Evolutionary conservation across 2,113 vertebrate species (phyloP), one percentile per base, ranked within the genome.

Genomic region (Panthera leo): DNA sequence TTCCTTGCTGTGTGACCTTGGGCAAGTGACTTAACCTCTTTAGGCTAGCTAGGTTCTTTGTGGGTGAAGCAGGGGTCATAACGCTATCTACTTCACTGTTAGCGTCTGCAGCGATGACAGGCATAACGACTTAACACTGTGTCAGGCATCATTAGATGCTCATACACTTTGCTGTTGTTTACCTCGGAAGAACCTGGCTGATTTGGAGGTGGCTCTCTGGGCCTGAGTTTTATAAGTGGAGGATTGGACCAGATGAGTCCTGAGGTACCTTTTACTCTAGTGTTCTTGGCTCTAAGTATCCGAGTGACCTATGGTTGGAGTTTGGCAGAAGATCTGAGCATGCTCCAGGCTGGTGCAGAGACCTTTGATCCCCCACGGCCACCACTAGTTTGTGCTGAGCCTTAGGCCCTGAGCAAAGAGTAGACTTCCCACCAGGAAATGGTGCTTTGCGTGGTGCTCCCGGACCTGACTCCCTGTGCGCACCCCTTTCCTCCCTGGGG

Each of bases 71-170:
- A n/a, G 31, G 19, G 68, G 19, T 53, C 13, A 3, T 0, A 45
- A 4, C 51, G 61, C 4, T 16, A 42, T 55, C 29, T 11, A n/a
- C n/a, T 5, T 91, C 53, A 11, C 53, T 36, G 9, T 39, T 76
- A n/a, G 48, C 11, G 27, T 61, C n/a, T 31, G 25, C 12, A 73
- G 48, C 21, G 23, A 11, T 11, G 51, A 23, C 21, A 55, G 68
- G 12, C 4, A 5, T 0, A 39, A 34, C 3, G 16, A 9, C 42
- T 55, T 9, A 70, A 48, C 51, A 0, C n/a, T 2, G 1, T 25
- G 12, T 16, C 36, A 13, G 48, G 21, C 58, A 34, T 67, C 42
- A n/a, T 0, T 76, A 45, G 45, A 45, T 45, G 63, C 39, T 70
- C 79, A 31, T 31, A 48, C 27, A 14, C 51, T 9, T 65, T 8